Evolutionary conservation across 2,113 vertebrate species (phyloP).

Genomic region (Laterallus jamaicensis): DNA sequence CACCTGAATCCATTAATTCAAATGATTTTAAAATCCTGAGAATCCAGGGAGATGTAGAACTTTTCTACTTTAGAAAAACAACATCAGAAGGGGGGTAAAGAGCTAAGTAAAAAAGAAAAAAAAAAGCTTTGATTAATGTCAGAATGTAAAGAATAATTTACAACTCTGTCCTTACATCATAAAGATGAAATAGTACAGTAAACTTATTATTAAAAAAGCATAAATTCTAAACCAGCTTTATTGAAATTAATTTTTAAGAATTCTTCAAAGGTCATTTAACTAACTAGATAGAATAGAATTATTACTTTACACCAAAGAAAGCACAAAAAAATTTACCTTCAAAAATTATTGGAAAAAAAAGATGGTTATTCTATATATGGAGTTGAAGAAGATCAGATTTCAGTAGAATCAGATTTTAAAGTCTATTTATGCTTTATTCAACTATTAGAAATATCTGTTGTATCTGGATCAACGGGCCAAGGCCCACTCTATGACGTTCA

Average conservation of each 20-base stretch:
- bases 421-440: not conserved
- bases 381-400: not conserved
- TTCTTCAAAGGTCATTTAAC: not conserved
- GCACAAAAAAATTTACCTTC: not conserved
- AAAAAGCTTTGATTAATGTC: not conserved
- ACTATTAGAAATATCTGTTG: not conserved
- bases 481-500: too few relatives aligned
- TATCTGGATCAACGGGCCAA: not conserved
- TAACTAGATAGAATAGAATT: not conserved
- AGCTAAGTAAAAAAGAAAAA: not conserved
- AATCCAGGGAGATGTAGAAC: not conserved
- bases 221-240: not conserved
- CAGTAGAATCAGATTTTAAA: not conserved
- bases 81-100: rapidly evolving
- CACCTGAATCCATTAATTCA: not conserved
- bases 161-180: not conserved
- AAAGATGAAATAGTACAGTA: not conserved
- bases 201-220: not conserved
- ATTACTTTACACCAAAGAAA: not conserved
- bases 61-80: not conserved
- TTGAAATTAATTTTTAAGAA: not conserved
- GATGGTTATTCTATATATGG: not conserved
- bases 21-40: not conserved
- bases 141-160: not conserved
- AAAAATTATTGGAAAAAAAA: not conserved